phyloP scores from a whole-genome alignment of 2,888 invertebrate genomes.

The Alitta virens region DNA sequence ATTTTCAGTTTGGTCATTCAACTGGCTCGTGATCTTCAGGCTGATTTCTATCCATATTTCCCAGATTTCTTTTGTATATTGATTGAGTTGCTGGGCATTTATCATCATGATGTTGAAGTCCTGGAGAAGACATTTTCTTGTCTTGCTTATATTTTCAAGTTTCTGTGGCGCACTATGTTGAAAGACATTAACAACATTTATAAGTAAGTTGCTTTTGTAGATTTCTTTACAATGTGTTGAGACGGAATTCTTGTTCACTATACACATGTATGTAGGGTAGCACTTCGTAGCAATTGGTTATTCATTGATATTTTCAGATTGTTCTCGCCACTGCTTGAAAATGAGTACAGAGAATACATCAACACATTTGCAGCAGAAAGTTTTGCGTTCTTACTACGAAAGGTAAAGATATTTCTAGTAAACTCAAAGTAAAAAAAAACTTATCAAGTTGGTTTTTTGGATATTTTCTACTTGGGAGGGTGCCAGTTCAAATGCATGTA shows the following conservation, averaged over 20 bases:
- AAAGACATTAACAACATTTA: constrained; percentile 76
- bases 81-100: constrained; percentile 68
- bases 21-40: constrained; percentile 80
- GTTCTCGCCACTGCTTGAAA: constrained; percentile 69
- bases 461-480: too few relatives aligned
- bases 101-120: constrained; percentile 73
- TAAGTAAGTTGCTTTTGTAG: constrained; percentile 44
- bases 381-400: constrained; percentile 88
- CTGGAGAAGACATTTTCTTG: constrained; percentile 83
- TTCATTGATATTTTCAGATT: too few relatives aligned
- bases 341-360: constrained; percentile 77
- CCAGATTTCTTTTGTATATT: constrained; percentile 72
- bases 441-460: too few relatives aligned
- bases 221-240: too few relatives aligned
- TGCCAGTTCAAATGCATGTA: too few relatives aligned
- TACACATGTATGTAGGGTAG: too few relatives aligned
- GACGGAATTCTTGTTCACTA: too few relatives aligned
- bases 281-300: too few relatives aligned
- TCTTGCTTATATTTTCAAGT: constrained; percentile 87
- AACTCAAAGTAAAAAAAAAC: not conserved
- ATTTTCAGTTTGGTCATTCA: constrained; percentile 74
- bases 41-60: constrained; percentile 86
- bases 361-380: constrained; percentile 93
- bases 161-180: constrained; percentile 78
- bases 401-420: constrained; percentile 38